Evolutionary conservation across 2,113 vertebrate genomes (phyloP), one percentile per base, ranked within the genome.

Genomic region (Xyrauchen texanus): DNA sequence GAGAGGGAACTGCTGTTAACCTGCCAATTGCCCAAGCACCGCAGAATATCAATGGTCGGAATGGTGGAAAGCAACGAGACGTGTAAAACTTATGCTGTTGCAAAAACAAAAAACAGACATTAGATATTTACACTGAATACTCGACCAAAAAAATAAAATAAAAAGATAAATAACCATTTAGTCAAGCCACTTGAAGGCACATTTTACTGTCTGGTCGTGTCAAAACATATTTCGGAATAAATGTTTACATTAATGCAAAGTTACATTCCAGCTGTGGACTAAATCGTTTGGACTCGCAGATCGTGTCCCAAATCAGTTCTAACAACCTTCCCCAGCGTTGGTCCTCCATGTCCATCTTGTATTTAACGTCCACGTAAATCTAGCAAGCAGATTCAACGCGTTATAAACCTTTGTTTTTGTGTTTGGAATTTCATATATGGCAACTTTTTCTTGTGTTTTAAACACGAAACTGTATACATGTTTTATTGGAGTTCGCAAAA

Each of bases 11-110:
- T 86, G 92, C 93, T 95, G 90, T 92, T 93, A 92, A 94, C 93
- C 95, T 96, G 94, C 95, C 96, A 95, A 95, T 96, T 93, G 93
- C 95, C 94, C 93, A 90, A 90, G 88, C 91, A 91, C 91, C 87
- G 93, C 92, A 92, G 88, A 89, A 92, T 90, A 88, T 87, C 91
- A 92, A 90, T 79, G 52, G 15, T 71, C 76, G 62, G 42, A 51
- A 58, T 15, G 13, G 13, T 47, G 8, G 74, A 53, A 76, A 44
- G 49, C 67, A 68, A 34, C 34, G 70, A 76, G 16, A 53, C 21
- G 63, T 66, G 46, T 63, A 74, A 57, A 62, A 49, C 57, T 63
- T 21, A 1, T 62, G 6, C 13, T 21, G 3, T 34, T 1, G 34
- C 15, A 12, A 51, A 7, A 49, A 63, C 7, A 74, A 47, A 62